Conservation (phyloP, 2,113 vertebrate species). For the Gobiocypris rarus region DNA sequence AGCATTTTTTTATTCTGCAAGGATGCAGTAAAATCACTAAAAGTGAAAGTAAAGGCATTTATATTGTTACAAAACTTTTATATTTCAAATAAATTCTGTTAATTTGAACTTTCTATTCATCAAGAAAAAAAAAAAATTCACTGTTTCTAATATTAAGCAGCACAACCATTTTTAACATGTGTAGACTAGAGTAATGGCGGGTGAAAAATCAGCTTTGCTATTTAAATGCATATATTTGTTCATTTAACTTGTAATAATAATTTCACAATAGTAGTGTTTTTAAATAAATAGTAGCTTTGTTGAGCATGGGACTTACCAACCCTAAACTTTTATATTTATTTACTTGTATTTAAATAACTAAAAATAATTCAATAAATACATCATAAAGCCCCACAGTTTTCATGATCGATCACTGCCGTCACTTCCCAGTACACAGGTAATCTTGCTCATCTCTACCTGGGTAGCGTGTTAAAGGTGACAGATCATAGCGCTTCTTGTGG, state of each 20-base stretch:
- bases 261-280: neutral
- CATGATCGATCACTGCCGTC: neutral
- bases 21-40: neutral
- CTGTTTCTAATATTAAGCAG: too few relatives aligned
- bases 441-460: constrained; percentile 74
- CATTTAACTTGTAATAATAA: too few relatives aligned
- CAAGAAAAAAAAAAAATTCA: too few relatives aligned
- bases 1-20: neutral
- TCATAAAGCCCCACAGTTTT: neutral
- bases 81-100: neutral
- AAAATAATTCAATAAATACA: neutral
- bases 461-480: constrained; percentile 83
- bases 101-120: neutral
- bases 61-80: neutral
- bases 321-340: too few relatives aligned
- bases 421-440: neutral
- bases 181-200: too few relatives aligned
- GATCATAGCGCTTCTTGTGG: constrained; percentile 83
- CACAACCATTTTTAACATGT: too few relatives aligned
- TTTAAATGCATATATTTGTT: too few relatives aligned
- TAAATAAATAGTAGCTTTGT: too few relatives aligned
- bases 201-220: too few relatives aligned
- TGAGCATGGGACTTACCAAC: too few relatives aligned
- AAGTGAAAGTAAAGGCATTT: neutral
- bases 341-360: too few relatives aligned